A percentile compares a stretch with the other conserved stretches of the same genome.
Evolutionary conservation across 2,113 vertebrate genomes (phyloP).

Genomic region (Columba janthina): DNA sequence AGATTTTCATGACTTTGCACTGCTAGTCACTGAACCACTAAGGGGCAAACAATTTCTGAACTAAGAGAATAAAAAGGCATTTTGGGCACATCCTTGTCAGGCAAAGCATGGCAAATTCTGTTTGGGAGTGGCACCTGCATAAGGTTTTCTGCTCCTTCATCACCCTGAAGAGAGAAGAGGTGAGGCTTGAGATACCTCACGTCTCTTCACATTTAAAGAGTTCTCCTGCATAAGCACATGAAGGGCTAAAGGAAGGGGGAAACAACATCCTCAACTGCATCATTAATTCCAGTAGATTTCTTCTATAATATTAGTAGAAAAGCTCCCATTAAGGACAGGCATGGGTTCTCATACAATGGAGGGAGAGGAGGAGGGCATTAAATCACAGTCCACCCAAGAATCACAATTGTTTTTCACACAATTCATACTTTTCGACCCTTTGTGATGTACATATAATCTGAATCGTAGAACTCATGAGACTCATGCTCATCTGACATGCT

Average conservation of each 20-base stretch:
- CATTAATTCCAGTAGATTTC: not conserved
- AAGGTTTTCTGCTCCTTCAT: not conserved
- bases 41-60: not conserved
- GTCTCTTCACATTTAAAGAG: not conserved
- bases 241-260: not conserved
- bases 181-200: not conserved
- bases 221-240: not conserved
- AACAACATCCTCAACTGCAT: not conserved
- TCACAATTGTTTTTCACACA: not conserved
- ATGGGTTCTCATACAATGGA: not conserved
- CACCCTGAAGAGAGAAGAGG: not conserved
- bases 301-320: not conserved
- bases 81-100: not conserved
- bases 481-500: not conserved
- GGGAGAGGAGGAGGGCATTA: not conserved
- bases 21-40: not conserved
- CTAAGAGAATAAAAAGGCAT: not conserved
- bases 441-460: not conserved
- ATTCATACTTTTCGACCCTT: not conserved
- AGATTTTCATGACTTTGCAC: not conserved
- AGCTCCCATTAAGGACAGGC: not conserved
- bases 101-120: not conserved
- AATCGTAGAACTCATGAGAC: not conserved
- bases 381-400: not conserved
- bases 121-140: not conserved